These are phyloP conservation scores for Zaprionus vittiger DNA, from an alignment of 1,140 invertebrate species.

Conservation along the genomic window DNA sequence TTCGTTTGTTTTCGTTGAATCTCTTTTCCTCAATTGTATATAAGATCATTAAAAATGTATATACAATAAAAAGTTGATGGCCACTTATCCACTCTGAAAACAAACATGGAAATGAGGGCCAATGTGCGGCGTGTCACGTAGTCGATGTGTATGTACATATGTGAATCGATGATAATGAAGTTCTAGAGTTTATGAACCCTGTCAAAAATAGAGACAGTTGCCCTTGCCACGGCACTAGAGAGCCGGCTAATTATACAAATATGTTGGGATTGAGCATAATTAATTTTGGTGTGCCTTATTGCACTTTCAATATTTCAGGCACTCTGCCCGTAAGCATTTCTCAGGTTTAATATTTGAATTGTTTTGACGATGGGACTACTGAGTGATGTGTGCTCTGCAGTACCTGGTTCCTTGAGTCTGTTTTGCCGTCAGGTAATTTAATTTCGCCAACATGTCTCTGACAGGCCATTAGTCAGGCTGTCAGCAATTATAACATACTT, in stretches of 20 bases:
- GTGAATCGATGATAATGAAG: constrained; percentile 8
- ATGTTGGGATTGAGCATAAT: constrained; percentile 62
- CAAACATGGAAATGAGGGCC: constrained; percentile 1
- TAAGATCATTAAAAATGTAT: background rate
- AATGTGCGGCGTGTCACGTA: constrained; percentile 30
- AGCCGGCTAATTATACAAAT: constrained; percentile 65
- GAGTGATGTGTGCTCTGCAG: constrained; percentile 31
- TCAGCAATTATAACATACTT: constrained; percentile 60
- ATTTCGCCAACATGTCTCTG: constrained; percentile 43
- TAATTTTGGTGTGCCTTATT: constrained; percentile 60
- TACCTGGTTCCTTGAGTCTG: background rate
- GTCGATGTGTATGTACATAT: constrained; percentile 10
- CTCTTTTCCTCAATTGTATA: background rate
- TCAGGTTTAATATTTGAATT: constrained; percentile 23
- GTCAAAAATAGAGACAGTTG: constrained; percentile 31
- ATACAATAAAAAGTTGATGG: constrained; percentile 19
- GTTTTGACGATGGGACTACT: constrained; percentile 8
- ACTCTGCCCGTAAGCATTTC: constrained; percentile 50
- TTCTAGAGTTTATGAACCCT: constrained; percentile 19
- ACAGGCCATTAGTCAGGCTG: constrained; percentile 60
- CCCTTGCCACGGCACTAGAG: constrained; percentile 37
- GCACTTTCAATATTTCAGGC: constrained; percentile 46
- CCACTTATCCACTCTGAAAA: background rate
- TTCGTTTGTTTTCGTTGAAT: background rate
- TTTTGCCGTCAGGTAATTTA: constrained; percentile 36